These are phyloP conservation scores for Donacobius atricapilla DNA, from an alignment of 2,113 vertebrate genomes.

Conservation along the genomic window DNA sequence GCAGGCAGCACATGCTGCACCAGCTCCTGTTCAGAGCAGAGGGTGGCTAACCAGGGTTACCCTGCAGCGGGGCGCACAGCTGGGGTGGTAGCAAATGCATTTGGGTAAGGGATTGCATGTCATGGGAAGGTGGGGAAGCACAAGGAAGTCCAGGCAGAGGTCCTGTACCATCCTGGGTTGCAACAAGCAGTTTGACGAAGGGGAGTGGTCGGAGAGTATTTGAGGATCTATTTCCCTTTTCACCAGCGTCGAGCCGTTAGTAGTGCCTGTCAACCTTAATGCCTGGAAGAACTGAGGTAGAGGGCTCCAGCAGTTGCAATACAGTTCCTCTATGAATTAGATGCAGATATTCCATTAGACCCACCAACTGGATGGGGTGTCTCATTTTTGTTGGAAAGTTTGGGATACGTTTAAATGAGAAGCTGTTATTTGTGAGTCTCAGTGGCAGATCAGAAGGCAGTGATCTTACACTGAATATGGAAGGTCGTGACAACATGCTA, in stretches of 20 bases:
- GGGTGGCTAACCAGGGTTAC: neutral
- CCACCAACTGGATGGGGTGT: accelerated
- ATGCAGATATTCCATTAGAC: neutral
- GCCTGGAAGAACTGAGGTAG: neutral
- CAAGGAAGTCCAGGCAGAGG: neutral
- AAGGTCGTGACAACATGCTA: neutral
- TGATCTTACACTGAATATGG: neutral
- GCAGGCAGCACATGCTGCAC: neutral
- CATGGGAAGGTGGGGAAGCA: accelerated
- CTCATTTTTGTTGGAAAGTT: neutral
- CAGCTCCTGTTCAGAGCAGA: accelerated
- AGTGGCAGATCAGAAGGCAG: neutral
- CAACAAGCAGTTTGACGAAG: neutral
- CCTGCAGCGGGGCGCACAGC: neutral
- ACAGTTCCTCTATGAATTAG: neutral
- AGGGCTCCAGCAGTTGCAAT: neutral
- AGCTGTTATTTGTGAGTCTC: neutral
- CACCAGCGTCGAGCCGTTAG: neutral
- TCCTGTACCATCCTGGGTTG: neutral
- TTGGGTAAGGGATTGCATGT: neutral
- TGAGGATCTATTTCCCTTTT: neutral
- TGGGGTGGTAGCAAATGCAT: neutral
- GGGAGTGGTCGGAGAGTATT: neutral
- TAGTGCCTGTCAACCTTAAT: neutral
- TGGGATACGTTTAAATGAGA: neutral